Evolutionary conservation across 2,113 vertebrate species (phyloP).

Genomic region (Xyliphius kryptos): DNA sequence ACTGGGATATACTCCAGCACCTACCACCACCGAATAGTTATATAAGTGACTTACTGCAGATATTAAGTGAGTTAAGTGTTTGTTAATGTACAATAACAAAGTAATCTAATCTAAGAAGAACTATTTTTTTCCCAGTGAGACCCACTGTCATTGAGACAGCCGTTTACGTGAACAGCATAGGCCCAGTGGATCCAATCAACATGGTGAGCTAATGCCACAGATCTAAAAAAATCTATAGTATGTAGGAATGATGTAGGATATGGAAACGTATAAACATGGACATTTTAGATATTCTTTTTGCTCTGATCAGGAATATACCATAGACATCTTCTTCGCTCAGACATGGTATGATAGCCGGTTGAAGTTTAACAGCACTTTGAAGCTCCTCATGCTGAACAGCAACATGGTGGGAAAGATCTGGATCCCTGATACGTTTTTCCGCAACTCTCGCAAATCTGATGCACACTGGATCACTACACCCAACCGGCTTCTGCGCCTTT

Average conservation of each 20-base stretch:
- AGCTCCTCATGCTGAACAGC: conserved; percentile 93
- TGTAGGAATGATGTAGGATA: too few relatives aligned
- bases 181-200: conserved; percentile 93
- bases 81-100: too few relatives aligned
- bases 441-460: conserved; percentile 96
- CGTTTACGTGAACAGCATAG: conserved; percentile 94
- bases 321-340: too few relatives aligned
- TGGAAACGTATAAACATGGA: too few relatives aligned
- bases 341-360: conserved; percentile 96
- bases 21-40: too few relatives aligned
- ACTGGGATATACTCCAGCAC: too few relatives aligned
- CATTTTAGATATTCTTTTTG: conserved; percentile 98
- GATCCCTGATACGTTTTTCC: conserved; percentile 98
- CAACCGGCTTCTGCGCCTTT: conserved; percentile 88
- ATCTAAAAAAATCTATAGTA: conserved; percentile 35
- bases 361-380: conserved; percentile 94
- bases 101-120: neutral
- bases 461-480: conserved; percentile 98
- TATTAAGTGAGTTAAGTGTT: too few relatives aligned
- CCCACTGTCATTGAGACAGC: conserved; percentile 93
- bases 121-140: conserved; percentile 74
- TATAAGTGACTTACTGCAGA: too few relatives aligned
- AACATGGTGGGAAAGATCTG: too few relatives aligned
- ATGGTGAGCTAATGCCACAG: conserved; percentile 74
- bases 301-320: too few relatives aligned